Conservation (phyloP, 2,113 vertebrate genomes). For the Acrocephalus kingi region DNA sequence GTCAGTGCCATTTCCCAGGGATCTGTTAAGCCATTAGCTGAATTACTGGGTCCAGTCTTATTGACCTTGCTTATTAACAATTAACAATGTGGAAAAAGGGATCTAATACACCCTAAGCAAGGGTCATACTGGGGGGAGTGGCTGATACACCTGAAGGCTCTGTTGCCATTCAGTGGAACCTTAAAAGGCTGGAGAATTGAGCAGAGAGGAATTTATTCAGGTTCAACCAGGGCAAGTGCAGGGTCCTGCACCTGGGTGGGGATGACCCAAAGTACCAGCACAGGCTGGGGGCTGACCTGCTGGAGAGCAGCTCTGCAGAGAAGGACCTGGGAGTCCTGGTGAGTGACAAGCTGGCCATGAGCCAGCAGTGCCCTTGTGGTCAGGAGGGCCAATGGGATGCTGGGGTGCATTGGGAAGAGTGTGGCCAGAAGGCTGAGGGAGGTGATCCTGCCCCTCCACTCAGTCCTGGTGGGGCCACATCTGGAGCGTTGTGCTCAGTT, state of each 20-base stretch:
- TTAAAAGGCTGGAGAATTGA: not conserved
- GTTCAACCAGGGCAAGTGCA: not conserved
- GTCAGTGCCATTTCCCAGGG: not conserved
- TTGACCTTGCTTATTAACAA: not conserved
- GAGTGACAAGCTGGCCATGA: not conserved
- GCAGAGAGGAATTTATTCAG: not conserved
- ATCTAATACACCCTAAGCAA: not conserved
- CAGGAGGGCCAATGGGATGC: not conserved
- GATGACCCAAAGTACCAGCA: not conserved
- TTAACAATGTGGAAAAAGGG: rapidly evolving
- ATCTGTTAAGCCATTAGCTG: too few relatives aligned
- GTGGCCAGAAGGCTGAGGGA: not conserved
- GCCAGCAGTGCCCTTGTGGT: too few relatives aligned
- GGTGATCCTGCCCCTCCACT: not conserved
- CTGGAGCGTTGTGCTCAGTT: rapidly evolving
- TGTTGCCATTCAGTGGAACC: not conserved
- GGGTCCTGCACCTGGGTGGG: not conserved
- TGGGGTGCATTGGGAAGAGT: too few relatives aligned
- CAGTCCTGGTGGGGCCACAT: too few relatives aligned
- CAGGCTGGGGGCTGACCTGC: rapidly evolving
- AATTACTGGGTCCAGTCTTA: not conserved
- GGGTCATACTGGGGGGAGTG: not conserved
- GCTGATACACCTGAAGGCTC: not conserved
- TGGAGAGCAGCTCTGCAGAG: not conserved
- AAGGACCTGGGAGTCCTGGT: not conserved